phyloP scores from a whole-genome alignment of 2,113 vertebrate species.

The Charadrius vociferus region DNA sequence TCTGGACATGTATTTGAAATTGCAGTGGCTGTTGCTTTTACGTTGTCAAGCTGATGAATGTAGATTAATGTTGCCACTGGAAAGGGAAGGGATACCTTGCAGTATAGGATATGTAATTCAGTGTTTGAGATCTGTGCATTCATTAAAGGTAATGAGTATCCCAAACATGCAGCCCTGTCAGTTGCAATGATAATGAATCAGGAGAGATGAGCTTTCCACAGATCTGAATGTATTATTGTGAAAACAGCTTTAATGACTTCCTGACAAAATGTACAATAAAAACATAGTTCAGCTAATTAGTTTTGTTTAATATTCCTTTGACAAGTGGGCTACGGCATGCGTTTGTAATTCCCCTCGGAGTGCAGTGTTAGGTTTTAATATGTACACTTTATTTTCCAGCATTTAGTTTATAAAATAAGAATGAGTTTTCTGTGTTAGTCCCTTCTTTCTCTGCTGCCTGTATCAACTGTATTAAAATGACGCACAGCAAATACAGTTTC shows the following conservation, averaged over 20 bases:
- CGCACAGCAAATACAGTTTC: neutral
- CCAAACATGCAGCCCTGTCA: constrained; percentile 8
- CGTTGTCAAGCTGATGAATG: neutral
- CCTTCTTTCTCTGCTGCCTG: neutral
- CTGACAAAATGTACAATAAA: constrained; percentile 39
- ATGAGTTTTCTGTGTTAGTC: neutral
- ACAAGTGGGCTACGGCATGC: neutral
- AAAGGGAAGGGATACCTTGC: neutral
- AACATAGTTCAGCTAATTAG: constrained; percentile 35
- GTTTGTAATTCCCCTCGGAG: constrained; percentile 30
- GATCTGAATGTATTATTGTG: constrained; percentile 4
- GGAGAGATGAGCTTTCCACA: neutral
- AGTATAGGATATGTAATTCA: neutral
- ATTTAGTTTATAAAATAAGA: neutral
- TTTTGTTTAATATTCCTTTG: constrained; percentile 23
- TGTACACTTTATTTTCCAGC: neutral
- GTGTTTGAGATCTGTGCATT: neutral
- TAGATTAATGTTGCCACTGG: accelerated
- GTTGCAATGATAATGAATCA: constrained; percentile 30
- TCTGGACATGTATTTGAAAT: neutral
- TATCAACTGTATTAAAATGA: neutral
- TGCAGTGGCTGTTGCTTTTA: neutral
- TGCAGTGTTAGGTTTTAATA: neutral
- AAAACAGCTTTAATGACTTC: constrained; percentile 52
- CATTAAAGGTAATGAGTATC: constrained; percentile 37